phyloP scores from a whole-genome alignment of 2,113 vertebrate genomes.

The Origma solitaria region DNA sequence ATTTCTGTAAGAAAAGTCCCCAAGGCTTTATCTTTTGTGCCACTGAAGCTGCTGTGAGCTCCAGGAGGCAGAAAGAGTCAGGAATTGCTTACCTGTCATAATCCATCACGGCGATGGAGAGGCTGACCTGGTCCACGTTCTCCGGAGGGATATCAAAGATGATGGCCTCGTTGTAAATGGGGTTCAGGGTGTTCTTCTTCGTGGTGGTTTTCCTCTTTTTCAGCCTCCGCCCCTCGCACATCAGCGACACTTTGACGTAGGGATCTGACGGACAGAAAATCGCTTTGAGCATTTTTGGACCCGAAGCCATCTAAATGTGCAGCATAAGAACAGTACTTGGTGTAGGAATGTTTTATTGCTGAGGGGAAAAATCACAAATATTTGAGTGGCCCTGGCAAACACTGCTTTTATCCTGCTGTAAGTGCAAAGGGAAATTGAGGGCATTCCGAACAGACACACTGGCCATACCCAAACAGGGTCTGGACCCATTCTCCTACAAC shows the following conservation, averaged over 20 bases:
- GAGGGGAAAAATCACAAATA: neutral
- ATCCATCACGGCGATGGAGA: constrained; percentile 96
- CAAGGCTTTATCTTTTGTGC: neutral
- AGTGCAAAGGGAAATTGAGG: neutral
- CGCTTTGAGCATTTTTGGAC: neutral
- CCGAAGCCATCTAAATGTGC: neutral
- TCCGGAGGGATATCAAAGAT: constrained; percentile 98
- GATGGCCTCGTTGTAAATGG: constrained; percentile 94
- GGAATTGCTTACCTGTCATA: constrained; percentile 85
- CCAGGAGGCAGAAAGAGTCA: neutral
- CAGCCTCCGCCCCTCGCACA: constrained; percentile 91
- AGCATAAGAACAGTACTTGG: neutral
- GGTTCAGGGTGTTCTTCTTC: constrained; percentile 95
- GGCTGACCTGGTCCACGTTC: constrained; percentile 97
- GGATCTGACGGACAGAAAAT: constrained; percentile 77
- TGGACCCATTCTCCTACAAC: neutral
- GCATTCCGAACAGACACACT: neutral
- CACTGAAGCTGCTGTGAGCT: neutral
- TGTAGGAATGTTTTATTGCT: neutral
- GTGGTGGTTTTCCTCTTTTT: constrained; percentile 97
- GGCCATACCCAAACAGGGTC: neutral
- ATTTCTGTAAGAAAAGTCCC: neutral
- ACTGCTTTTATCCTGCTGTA: neutral
- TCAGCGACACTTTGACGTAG: constrained; percentile 95
- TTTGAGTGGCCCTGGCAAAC: neutral